A percentile compares a stretch with the other conserved stretches of the same genome.
Evolutionary conservation across 2,797 vertebrate species (phyloP).

Genomic region (Rousettus madagascariensis): DNA sequence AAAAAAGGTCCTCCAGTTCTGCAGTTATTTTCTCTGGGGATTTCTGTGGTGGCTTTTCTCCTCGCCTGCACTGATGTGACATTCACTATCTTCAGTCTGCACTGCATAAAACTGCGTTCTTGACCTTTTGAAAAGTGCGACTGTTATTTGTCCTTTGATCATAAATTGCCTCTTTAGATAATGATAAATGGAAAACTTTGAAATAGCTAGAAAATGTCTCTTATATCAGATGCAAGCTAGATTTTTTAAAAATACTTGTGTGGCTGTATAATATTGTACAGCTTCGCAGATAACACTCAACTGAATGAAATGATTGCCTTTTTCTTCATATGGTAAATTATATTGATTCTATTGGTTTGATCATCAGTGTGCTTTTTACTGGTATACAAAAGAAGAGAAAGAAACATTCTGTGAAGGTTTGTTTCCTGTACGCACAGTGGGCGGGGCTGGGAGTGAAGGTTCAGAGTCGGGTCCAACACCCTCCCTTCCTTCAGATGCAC

Average conservation of each 20-base stretch:
- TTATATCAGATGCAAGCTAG: neutral
- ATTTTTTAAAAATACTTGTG: neutral
- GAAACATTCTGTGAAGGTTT: neutral
- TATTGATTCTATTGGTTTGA: neutral
- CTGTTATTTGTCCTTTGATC: neutral
- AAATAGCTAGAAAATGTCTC: neutral
- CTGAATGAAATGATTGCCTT: neutral
- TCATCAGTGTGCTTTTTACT: neutral
- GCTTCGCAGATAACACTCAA: neutral
- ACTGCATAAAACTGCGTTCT: neutral
- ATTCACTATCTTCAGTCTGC: neutral
- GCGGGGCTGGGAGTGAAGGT: neutral
- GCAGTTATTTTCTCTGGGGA: neutral
- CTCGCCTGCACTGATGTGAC: fast-evolving
- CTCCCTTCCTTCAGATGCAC: neutral
- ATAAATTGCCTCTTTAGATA: neutral
- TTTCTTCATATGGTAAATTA: neutral
- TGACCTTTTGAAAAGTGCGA: neutral
- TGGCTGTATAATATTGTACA: neutral
- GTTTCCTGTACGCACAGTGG: neutral
- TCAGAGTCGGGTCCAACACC: neutral
- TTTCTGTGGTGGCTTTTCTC: neutral
- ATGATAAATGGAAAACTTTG: neutral
- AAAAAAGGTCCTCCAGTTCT: neutral
- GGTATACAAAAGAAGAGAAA: neutral